Evolutionary conservation across 2,888 invertebrate genomes (phyloP).

Genomic region (Hecatera dysodea): DNA sequence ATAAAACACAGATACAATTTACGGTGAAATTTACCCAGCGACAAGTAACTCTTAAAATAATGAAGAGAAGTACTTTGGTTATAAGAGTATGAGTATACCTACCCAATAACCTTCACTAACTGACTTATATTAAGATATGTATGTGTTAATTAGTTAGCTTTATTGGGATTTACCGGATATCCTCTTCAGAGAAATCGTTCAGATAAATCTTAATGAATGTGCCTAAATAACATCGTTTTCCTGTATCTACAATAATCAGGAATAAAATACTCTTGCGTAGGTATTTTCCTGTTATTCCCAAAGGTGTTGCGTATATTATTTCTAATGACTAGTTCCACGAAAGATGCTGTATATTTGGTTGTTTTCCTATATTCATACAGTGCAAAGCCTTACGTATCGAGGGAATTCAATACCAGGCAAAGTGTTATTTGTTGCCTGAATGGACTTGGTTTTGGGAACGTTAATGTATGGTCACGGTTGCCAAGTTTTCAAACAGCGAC

Average conservation of each 20-base stretch:
- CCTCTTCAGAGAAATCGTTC: slow-evolving; percentile 13
- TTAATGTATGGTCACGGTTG: background rate
- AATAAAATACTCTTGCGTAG: slow-evolving; percentile 28
- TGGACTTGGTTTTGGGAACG: background rate
- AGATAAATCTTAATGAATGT: slow-evolving; percentile 48
- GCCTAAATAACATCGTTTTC: slow-evolving; percentile 27
- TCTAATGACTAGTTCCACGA: slow-evolving; percentile 1
- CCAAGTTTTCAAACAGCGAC: background rate
- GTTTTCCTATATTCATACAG: slow-evolving; percentile 15
- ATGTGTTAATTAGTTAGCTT: slow-evolving; percentile 16
- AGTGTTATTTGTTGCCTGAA: background rate
- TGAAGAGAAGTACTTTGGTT: background rate
- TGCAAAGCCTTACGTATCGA: background rate
- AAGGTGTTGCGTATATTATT: slow-evolving; percentile 12
- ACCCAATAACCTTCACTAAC: background rate
- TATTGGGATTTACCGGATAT: slow-evolving; percentile 16
- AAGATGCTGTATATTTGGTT: background rate
- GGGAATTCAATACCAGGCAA: slow-evolving; percentile 10
- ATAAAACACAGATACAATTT: background rate
- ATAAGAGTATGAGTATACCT: too few species aligned
- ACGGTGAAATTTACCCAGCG: background rate
- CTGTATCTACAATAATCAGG: slow-evolving; percentile 31
- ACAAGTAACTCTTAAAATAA: background rate
- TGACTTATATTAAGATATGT: slow-evolving; percentile 4
- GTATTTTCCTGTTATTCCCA: slow-evolving; percentile 8